Percentiles rank a stretch among this genome's conserved stretches.
Evolutionary conservation across 2,113 vertebrate species (phyloP).

Genomic region (Equus przewalskii): DNA sequence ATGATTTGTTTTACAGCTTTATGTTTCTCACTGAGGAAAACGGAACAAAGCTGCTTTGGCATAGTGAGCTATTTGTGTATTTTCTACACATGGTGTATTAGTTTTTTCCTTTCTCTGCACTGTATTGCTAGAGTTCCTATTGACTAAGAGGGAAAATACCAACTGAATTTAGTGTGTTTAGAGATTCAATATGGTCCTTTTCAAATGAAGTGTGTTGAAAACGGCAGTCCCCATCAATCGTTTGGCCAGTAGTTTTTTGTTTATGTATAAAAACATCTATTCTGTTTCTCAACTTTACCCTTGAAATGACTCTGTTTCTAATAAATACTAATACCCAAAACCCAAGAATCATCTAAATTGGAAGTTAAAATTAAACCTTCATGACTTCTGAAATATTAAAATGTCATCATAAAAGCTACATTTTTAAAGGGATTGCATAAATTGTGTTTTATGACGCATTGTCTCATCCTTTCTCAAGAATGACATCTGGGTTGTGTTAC

Average conservation of each 20-base stretch:
- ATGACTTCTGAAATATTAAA: slow-evolving; percentile 86
- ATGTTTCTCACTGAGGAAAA: neutral
- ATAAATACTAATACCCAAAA: slow-evolving; percentile 80
- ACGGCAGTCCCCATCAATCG: neutral
- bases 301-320: slow-evolving; percentile 75
- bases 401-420: slow-evolving; percentile 80
- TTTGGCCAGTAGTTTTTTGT: neutral
- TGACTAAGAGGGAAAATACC: slow-evolving; percentile 49
- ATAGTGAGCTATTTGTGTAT: neutral
- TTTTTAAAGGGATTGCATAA: slow-evolving; percentile 77
- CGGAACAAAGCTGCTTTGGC: neutral
- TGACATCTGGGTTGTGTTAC: slow-evolving; percentile 49
- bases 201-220: slow-evolving; percentile 58
- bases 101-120: slow-evolving; percentile 59
- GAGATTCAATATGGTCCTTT: slow-evolving; percentile 19
- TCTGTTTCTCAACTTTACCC: slow-evolving; percentile 65
- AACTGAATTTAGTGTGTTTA: slow-evolving; percentile 69
- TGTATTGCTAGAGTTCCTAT: slow-evolving; percentile 6
- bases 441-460: slow-evolving; percentile 68
- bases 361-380: slow-evolving; percentile 80
- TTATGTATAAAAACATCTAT: slow-evolving; percentile 29
- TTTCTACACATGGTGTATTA: slow-evolving; percentile 40
- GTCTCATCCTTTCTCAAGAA: slow-evolving; percentile 68
- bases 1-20: slow-evolving; percentile 27
- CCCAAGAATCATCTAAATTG: slow-evolving; percentile 71